Evolutionary conservation across 1,140 invertebrate genomes (phyloP).

Genomic region (Archivesica marissinica): DNA sequence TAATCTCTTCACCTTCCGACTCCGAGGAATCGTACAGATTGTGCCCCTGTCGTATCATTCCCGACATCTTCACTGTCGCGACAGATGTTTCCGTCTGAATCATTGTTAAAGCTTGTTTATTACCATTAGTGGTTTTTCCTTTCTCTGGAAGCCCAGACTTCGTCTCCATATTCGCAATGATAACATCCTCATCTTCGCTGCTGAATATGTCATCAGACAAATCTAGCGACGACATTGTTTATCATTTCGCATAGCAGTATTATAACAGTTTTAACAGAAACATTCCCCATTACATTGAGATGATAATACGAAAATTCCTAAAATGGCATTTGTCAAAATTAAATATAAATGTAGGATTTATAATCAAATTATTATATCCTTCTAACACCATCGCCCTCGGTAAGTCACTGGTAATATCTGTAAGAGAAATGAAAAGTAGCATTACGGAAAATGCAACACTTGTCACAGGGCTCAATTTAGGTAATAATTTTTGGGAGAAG

Average conservation of each 20-base stretch:
- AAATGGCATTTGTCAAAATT: too few relatives aligned
- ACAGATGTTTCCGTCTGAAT: constrained; percentile 40
- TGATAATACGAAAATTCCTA: too few relatives aligned
- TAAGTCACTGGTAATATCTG: too few relatives aligned
- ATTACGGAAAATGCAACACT: too few relatives aligned
- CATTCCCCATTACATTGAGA: too few relatives aligned
- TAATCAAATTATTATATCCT: too few relatives aligned
- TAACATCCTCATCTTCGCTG: constrained; percentile 56
- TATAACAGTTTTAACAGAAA: too few relatives aligned
- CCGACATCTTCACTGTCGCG: constrained; percentile 54
- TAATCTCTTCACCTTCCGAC: constrained; percentile 37
- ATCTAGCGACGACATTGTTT: constrained; percentile 52
- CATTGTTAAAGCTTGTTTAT: not conserved
- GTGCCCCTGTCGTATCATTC: constrained; percentile 1
- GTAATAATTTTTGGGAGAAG: too few relatives aligned
- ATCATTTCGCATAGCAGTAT: not conserved
- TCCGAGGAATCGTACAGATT: constrained; percentile 41
- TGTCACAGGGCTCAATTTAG: too few relatives aligned
- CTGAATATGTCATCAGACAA: constrained; percentile 51
- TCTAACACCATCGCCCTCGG: too few relatives aligned
- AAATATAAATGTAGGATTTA: too few relatives aligned
- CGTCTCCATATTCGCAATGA: constrained; percentile 50
- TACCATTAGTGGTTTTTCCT: not conserved
- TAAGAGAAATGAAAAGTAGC: too few relatives aligned
- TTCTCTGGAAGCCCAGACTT: constrained; percentile 46